These are phyloP conservation scores for Ovis canadensis DNA, from an alignment of 2,113 vertebrate genomes.

Conservation along the genomic window DNA sequence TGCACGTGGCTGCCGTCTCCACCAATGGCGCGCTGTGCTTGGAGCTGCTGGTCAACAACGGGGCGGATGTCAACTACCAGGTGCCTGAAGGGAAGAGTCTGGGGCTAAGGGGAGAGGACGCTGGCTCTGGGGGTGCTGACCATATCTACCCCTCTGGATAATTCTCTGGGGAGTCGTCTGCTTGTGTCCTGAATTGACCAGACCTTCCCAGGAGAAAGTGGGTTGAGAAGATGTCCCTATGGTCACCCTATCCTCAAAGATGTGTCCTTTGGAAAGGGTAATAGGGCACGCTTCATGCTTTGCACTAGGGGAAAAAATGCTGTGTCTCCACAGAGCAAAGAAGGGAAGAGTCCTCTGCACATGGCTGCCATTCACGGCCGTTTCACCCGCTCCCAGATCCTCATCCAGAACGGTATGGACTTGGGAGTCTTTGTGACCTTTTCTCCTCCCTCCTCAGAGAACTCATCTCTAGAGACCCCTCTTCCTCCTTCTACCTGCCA, in stretches of 20 bases:
- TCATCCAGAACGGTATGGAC: slow-evolving; percentile 94
- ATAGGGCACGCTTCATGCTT: not conserved
- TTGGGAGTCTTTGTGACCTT: not conserved
- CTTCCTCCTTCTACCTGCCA: not conserved
- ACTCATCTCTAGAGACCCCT: not conserved
- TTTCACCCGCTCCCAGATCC: slow-evolving; percentile 96
- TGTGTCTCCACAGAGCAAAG: slow-evolving; percentile 87
- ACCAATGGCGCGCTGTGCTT: slow-evolving; percentile 93
- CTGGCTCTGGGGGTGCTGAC: not conserved
- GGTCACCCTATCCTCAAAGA: not conserved
- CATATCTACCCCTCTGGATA: not conserved
- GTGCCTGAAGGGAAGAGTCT: slow-evolving; percentile 67
- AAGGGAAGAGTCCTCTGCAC: slow-evolving; percentile 96
- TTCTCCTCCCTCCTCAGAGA: not conserved
- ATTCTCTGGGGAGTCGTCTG: not conserved
- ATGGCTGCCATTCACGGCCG: slow-evolving; percentile 95
- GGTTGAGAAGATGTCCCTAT: not conserved
- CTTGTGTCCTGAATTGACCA: not conserved
- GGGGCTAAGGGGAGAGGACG: not conserved
- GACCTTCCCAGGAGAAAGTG: not conserved
- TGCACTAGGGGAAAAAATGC: not conserved
- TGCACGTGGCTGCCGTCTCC: slow-evolving; percentile 94
- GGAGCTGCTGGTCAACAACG: slow-evolving; percentile 95
- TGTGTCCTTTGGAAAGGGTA: not conserved
- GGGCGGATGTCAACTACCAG: slow-evolving; percentile 94